Base-by-base conservation (phyloP, 2,113 vertebrate species). In the Gymnobelideus leadbeateri region DNA sequence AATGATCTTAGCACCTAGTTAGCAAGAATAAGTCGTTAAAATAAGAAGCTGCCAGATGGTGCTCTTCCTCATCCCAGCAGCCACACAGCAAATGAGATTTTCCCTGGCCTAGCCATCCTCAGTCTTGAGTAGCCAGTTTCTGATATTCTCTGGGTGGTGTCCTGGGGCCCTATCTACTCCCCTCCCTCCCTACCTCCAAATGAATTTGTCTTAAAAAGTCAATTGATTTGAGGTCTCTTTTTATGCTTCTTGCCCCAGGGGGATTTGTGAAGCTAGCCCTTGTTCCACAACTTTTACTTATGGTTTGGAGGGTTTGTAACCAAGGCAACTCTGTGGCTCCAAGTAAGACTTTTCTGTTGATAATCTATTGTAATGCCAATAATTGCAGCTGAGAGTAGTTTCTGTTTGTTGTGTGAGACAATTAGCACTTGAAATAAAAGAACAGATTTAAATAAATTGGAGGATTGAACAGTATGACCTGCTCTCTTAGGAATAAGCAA, bases 371-470 rank as follows among this genome's bases (percentile, higher is more conserved):
- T 98, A 98, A 98, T 98, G 97, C 97, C 98, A 98, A 97, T 98
- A 98, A 98, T 98, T 98, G 98, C 98, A 98, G 98, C 98, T 96
- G 98, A 98, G 97, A 98, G 95, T 91, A 98, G 97, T 98, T 97
- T 98, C 98, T 98, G 97, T 98, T 99, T 98, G 98, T 98, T 98
- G 98, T 98, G 98, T 98, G 98, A 98, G 98, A 98, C 98, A 98
- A 98, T 98, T 99, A 99, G 97, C 98, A 98, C 98, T 98, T 98
- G 98, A 99, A 98, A 98, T 97, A 98, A 98, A 98, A 98, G 98
- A 98, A 98, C 98, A 98, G 97, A 98, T 98, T 98, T 98, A 97
- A 98, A 97, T 98, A 98, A 98, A 98, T 97, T 98, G 98, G 97
- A 96, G 94, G 93, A 97, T 97, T 89, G 96, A 95, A 94, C 92